Percentiles rank a stretch among this genome's conserved stretches.
phyloP scores from a whole-genome alignment of 2,797 vertebrate genomes.

The Hydrolagus colliei region DNA sequence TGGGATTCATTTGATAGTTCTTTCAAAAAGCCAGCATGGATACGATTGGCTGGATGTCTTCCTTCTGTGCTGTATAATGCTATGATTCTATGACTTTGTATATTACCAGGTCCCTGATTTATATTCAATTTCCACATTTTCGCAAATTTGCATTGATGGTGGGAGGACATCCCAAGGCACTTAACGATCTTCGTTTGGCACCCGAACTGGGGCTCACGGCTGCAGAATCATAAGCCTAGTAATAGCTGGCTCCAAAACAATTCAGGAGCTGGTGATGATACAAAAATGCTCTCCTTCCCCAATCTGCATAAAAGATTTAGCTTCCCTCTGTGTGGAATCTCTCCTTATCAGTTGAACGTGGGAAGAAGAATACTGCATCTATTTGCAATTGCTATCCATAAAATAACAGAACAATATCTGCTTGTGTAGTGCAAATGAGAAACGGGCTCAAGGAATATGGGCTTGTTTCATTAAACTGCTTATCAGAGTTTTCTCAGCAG shows the following conservation, averaged over 20 bases:
- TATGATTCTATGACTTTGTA: too few species aligned
- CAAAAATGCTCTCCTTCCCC: neutral
- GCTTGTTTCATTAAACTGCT: conserved; percentile 46
- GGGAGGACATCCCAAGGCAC: too few species aligned
- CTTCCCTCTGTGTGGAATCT: neutral
- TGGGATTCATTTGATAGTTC: too few species aligned
- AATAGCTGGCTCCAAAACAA: neutral
- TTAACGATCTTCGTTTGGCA: too few species aligned
- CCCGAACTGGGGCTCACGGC: too few species aligned
- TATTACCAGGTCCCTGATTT: too few species aligned
- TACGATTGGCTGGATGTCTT: too few species aligned
- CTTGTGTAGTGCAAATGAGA: neutral
- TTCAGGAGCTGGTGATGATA: neutral
- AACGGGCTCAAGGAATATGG: conserved; percentile 41
- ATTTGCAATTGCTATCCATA: neutral
- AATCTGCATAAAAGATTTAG: neutral
- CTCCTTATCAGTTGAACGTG: neutral
- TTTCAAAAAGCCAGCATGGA: too few species aligned
- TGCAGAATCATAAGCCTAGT: too few species aligned
- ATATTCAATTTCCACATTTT: too few species aligned
- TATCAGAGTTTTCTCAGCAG: conserved; percentile 46
- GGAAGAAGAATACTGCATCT: neutral
- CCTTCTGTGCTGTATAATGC: too few species aligned
- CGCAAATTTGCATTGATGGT: too few species aligned
- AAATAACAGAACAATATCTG: neutral